Conservation (phyloP, 2,113 vertebrate genomes). For the Pelusios castaneus region DNA sequence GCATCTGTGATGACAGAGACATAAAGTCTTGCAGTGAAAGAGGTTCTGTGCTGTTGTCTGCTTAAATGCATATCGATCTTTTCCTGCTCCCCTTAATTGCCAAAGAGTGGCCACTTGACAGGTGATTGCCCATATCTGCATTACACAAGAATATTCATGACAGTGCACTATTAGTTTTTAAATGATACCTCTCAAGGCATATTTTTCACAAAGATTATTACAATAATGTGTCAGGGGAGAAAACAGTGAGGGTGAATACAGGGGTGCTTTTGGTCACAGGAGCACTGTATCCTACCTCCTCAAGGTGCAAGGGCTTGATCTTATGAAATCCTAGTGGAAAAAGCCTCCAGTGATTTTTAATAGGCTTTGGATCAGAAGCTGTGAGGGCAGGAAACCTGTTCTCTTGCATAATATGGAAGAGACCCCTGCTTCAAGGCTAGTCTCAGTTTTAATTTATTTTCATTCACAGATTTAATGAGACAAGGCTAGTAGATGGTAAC, state of each 20-base stretch:
- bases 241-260: not conserved
- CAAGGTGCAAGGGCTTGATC: conserved; percentile 11
- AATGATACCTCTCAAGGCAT: not conserved
- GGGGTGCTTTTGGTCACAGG: not conserved
- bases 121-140: not conserved
- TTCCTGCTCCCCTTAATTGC: not conserved
- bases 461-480: conserved; percentile 53
- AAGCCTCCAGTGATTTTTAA: not conserved
- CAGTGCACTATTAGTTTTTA: not conserved
- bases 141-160: not conserved
- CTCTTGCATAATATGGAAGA: not conserved
- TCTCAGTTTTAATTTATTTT: conserved; percentile 57
- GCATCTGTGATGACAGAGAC: not conserved
- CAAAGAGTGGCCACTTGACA: not conserved
- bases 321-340: not conserved
- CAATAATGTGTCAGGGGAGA: not conserved
- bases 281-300: conserved; percentile 7
- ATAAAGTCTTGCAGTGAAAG: not conserved
- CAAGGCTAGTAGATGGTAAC: conserved; percentile 62
- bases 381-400: not conserved
- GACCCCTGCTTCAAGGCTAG: not conserved
- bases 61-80: not conserved
- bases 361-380: not conserved
- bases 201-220: not conserved
- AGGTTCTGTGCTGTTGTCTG: not conserved